These are phyloP conservation scores for Pyrrhura leucotis DNA, from an alignment of 2,797 vertebrate genomes.

Conservation along the genomic window DNA sequence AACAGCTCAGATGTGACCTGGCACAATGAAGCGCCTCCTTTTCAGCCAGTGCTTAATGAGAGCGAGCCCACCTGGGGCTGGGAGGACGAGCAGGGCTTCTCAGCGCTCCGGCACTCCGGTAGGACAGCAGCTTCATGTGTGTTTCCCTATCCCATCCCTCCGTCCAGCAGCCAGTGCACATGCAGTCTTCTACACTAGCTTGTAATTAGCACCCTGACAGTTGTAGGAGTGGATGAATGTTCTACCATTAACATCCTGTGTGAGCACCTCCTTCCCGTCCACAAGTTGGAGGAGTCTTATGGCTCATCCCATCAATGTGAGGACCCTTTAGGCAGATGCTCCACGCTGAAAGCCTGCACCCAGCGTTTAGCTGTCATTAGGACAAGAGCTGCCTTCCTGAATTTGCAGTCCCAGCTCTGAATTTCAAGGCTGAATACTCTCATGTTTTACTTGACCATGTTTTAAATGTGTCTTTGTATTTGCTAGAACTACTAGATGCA, in stretches of 20 bases:
- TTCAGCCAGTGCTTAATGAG: conserved; percentile 75
- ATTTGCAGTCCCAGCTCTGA: background rate
- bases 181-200: background rate
- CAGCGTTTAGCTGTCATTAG: background rate
- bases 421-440: background rate
- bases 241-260: background rate
- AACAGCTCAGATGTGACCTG: conserved; percentile 79
- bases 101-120: conserved; percentile 94
- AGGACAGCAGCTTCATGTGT: fast-evolving
- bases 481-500: background rate
- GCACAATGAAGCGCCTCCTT: conserved; percentile 77
- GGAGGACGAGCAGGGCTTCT: conserved; percentile 92
- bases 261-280: background rate
- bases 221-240: background rate
- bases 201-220: background rate
- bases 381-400: background rate
- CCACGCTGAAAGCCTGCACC: background rate
- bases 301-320: background rate
- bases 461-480: background rate
- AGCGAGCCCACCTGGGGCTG: conserved; percentile 85
- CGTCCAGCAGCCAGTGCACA: background rate
- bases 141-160: background rate
- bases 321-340: background rate
- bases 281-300: background rate
- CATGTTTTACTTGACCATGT: background rate